A percentile compares a stretch with the other conserved stretches of the same genome.
Evolutionary conservation across 2,113 vertebrate genomes (phyloP).

Genomic region (Xiphophorus hellerii): DNA sequence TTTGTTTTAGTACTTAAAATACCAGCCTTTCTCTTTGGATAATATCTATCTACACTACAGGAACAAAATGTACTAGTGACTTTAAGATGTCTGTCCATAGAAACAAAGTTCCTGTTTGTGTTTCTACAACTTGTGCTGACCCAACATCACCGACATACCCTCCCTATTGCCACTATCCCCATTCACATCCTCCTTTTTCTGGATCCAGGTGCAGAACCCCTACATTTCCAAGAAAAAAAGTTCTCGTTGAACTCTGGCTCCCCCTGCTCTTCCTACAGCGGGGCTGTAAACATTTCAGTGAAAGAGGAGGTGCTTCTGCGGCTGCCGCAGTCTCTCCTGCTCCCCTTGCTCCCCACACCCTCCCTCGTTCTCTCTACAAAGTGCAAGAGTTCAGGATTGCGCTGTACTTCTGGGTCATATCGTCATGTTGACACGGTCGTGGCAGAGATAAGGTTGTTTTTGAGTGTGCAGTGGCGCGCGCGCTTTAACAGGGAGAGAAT

Average conservation of each 20-base stretch:
- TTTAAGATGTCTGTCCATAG: not conserved
- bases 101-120: conserved; percentile 18
- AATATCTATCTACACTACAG: not conserved
- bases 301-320: conserved; percentile 24
- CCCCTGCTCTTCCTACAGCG: conserved; percentile 23
- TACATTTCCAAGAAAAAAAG: conserved; percentile 58
- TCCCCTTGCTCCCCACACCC: not conserved
- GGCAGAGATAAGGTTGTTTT: conserved; percentile 24
- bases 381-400: conserved; percentile 46
- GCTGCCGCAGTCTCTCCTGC: not conserved
- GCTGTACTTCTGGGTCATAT: conserved; percentile 44
- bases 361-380: not conserved
- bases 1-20: not conserved
- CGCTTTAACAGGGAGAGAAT: not conserved
- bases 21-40: not conserved
- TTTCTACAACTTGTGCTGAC: not conserved
- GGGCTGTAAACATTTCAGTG: conserved; percentile 60
- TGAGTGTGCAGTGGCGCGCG: conserved; percentile 3
- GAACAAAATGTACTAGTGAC: not conserved
- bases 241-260: conserved; percentile 16
- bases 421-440: conserved; percentile 34
- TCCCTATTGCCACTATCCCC: conserved; percentile 10
- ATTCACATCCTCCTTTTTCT: not conserved
- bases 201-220: conserved; percentile 7
- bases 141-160: not conserved